Base-by-base conservation (phyloP, 2,113 vertebrate species). In the Amblyornis subalaris region DNA sequence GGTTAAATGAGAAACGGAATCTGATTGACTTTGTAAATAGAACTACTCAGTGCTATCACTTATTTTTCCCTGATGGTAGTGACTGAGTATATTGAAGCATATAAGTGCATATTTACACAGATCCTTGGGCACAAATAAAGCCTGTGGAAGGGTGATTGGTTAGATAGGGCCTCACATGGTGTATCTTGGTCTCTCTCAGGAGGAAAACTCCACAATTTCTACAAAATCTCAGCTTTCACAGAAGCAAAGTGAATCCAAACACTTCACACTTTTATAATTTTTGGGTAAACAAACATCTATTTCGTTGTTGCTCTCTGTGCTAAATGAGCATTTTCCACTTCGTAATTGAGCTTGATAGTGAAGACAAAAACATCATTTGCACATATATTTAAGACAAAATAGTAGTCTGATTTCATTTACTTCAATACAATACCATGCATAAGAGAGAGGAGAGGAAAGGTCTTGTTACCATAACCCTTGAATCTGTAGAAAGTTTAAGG, bases 151-250 rank as follows among this genome's bases (percentile, higher is more conserved):
- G 13, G 12, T 35, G 36, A 14, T n/a, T 82, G 25, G 12, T 61
- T 26, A 53, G 38, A 13, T 7, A 28, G 28, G 7, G 21, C 9
- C 16, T 71, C 55, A 31, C 25, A 23, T 0, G 1, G 14, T 17
- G 8, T 12, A 7, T 15, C 29, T 47, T 51, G 22, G 33, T 24
- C 19, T 8, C 35, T 26, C 1, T 0, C 36, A 38, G 45, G 33
- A 58, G 20, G 21, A 67, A 93, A 91, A 2, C 33, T 42, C n/a
- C 12, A 14, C 1, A 1, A 4, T 50, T 62, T 38, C 38, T 40
- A 47, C 44, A 55, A 65, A 82, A 65, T 15, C 40, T 53, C 57
- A 86, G 14, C 13, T 67, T 73, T 53, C 7, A 47, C 10, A 61
- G 33, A 40, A 70, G 57, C 25, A 61, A 53, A 82, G 75, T 8